Evolutionary conservation across 2,888 invertebrate species (phyloP), one percentile per base, ranked within the genome.

Genomic region (Drosophila subsilvestris): DNA sequence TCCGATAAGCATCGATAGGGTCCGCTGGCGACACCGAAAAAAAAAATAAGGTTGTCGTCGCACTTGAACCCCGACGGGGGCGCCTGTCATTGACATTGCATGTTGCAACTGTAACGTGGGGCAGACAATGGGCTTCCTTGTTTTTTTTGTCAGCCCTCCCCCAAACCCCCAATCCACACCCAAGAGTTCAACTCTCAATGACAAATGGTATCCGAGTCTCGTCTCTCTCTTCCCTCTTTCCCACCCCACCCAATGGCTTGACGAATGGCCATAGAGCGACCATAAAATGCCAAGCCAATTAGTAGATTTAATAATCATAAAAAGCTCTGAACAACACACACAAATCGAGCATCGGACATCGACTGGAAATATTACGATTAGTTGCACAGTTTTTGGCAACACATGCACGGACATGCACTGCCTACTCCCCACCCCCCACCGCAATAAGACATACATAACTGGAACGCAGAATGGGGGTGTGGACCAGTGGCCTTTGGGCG

Each of bases 261-360:
- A 56, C 80, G 54, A 66, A 66, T 73, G 61, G 54, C 60, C 53
- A 20, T 29, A 25, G 27, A 25, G 27, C 45, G 53, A 25, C 32
- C 44, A 75, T 73, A 63, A 67, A 73, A 59, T 56, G 62, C 29
- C 63, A 66, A 49, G 68, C 70, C 81, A 79, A 84, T 79, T 80
- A 79, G 81, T 79, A 67, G 49, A 49, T 66, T 68, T 68, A 75
- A 79, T 71, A 71, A 71, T 65, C 67, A 66, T 69, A 78, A 78
- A 80, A 63, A 48, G n/a, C 37, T 37, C 37, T n/a, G 37, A 2
- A 37, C 37, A 37, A 47, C 58, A 61, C 25, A 42, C 37, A 37
- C 37, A 14, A 32, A 12, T 32, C 32, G 12, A 12, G 4, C 25
- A 25, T 6, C 6, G 32, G 37, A 37, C 37, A 37, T 37, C 37